phyloP scores from a whole-genome alignment of 2,113 vertebrate genomes.

The Tragelaphus strepsiceros region DNA sequence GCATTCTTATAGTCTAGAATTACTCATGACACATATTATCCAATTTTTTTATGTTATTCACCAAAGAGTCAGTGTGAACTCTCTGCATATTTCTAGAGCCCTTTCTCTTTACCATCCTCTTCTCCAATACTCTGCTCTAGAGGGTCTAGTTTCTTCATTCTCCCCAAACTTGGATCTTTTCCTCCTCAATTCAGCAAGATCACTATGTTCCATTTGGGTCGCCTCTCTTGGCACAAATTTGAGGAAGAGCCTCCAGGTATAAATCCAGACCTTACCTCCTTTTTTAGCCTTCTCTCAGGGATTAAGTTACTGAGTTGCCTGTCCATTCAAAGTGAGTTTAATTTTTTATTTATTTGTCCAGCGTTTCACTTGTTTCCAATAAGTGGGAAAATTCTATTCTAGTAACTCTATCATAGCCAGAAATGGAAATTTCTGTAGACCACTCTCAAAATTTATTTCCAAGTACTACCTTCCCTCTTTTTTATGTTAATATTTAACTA shows the following conservation, averaged over 20 bases:
- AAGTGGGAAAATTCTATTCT: neutral
- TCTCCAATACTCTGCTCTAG: neutral
- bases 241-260: neutral
- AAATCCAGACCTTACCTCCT: neutral
- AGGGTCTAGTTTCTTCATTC: neutral
- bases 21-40: neutral
- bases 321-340: neutral
- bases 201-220: neutral
- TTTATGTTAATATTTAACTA: neutral
- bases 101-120: neutral
- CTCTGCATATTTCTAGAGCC: neutral
- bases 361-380: neutral
- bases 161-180: neutral
- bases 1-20: neutral
- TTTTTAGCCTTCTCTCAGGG: neutral
- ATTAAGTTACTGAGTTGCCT: neutral
- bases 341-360: neutral
- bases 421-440: neutral
- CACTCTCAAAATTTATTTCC: neutral
- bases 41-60: neutral
- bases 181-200: neutral
- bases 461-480: neutral
- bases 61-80: neutral
- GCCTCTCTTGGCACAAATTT: neutral
- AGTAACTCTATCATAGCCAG: neutral